Percentiles rank a stretch among this genome's conserved stretches.
These are phyloP conservation scores for Tetragnatha montana DNA, from an alignment of 2,888 invertebrate species.

Conservation along the genomic window DNA sequence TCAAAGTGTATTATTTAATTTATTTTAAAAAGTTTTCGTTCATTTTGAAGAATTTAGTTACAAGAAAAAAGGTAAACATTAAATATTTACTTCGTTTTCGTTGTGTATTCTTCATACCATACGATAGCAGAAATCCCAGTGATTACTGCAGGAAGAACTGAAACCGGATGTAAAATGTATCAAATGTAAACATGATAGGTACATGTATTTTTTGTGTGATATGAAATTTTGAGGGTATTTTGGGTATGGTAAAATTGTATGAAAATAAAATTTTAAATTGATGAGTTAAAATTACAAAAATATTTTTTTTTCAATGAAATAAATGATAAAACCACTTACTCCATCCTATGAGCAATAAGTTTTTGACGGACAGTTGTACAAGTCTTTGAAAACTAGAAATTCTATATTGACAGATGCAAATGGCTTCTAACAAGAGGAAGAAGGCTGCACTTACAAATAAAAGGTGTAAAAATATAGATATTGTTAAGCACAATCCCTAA, in stretches of 20 bases:
- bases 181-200: background rate
- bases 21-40: no score
- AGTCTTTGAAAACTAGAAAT: slow-evolving; percentile 33
- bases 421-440: slow-evolving; percentile 59
- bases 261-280: background rate
- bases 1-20: no score
- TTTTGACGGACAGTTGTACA: background rate
- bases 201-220: background rate
- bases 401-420: slow-evolving; percentile 52
- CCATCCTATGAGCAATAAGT: slow-evolving; percentile 56
- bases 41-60: no score
- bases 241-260: background rate
- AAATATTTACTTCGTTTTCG: slow-evolving; percentile 52
- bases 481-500: slow-evolving; percentile 52
- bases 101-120: slow-evolving; percentile 44
- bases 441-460: slow-evolving; percentile 53
- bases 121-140: slow-evolving; percentile 42
- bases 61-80: no score
- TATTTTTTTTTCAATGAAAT: background rate
- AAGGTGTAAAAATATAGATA: slow-evolving; percentile 59
- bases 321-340: slow-evolving; percentile 39
- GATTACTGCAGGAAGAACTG: slow-evolving; percentile 41
- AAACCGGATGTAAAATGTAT: slow-evolving; percentile 2
- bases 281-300: no score
- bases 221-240: background rate